These are phyloP conservation scores for Cerastoderma edule DNA, from an alignment of 2,888 invertebrate genomes.

Conservation along the genomic window DNA sequence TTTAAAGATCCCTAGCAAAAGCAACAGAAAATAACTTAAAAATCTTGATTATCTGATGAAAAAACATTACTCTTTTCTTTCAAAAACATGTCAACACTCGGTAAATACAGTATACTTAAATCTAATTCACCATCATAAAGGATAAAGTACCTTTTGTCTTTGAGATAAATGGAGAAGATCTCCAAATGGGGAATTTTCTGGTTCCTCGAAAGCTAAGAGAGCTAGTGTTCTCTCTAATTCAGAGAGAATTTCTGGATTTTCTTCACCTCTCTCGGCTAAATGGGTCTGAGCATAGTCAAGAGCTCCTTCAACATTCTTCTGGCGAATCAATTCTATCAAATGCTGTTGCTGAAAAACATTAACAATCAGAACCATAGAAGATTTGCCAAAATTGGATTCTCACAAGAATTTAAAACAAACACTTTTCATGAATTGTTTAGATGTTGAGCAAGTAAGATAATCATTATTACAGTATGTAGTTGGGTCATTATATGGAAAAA, in stretches of 20 bases:
- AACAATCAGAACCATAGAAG: neutral
- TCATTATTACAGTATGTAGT: too few species aligned
- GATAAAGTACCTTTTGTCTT: conserved; percentile 88
- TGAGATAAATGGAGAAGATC: conserved; percentile 96
- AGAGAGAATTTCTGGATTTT: conserved; percentile 86
- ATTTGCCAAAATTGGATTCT: neutral
- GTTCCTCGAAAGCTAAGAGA: conserved; percentile 97
- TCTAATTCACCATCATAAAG: neutral
- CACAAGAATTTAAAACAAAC: too few species aligned
- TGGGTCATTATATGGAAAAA: too few species aligned
- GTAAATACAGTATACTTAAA: neutral
- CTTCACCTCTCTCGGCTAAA: conserved; percentile 94
- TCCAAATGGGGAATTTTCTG: conserved; percentile 96
- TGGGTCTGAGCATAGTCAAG: conserved; percentile 95
- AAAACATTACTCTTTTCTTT: too few species aligned
- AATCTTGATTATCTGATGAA: too few species aligned
- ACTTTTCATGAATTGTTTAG: too few species aligned
- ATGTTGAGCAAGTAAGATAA: too few species aligned
- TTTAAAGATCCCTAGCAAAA: too few species aligned
- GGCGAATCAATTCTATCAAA: conserved; percentile 93
- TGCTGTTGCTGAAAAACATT: conserved; percentile 90
- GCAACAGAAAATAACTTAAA: too few species aligned
- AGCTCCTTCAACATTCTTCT: conserved; percentile 93
- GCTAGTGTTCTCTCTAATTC: conserved; percentile 97
- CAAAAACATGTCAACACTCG: too few species aligned